Evolutionary conservation across 2,797 vertebrate species (phyloP), one percentile per base, ranked within the genome.

Genomic region (Rousettus madagascariensis): DNA sequence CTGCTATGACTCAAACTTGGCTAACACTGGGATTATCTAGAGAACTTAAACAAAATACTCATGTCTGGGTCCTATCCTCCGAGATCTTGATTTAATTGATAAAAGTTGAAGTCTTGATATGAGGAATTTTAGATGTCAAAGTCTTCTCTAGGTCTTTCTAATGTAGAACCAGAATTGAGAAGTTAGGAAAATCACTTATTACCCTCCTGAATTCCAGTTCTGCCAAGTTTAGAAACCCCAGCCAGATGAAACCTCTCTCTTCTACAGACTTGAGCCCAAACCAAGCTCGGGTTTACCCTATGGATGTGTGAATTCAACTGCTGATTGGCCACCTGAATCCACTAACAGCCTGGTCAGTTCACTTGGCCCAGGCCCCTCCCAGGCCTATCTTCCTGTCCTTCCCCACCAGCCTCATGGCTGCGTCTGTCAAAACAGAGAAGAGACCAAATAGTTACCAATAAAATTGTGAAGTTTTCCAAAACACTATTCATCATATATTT

Each of bases 401-500:
- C 66, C 46, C 74, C 30, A 46, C 10, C 15, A 68, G 57, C 24
- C 57, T 94, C 59, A 20, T 2, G 63, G 59, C 38, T 91, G 46
- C 61, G n/a, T 69, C 41, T 61, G 65, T n/a, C 69, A 63, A 72
- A 90, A 92, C 8, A 75, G 9, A 36, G 95, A 92, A 95, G 69
- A 96, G 69, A 92, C 16, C 38, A 83, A 96, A 55, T 19, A 51
- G 98, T 98, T 99, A 99, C 99, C 99, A 99, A 98, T 98, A 99
- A 99, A 98, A 99, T 99, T 51, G 99, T 99, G 98, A 99, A 99
- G 98, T 99, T 99, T 99, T 99, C 99, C 99, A 99, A 98, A 86
- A 99, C 99, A 15, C 99, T 99, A 99, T 99, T 99, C 99, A 99
- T 99, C 99, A 99, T 99, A 97, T 99, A 99, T 98, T 99, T 99